These are phyloP conservation scores for Spisula subtruncata DNA, from an alignment of 2,888 invertebrate species.

Conservation along the genomic window DNA sequence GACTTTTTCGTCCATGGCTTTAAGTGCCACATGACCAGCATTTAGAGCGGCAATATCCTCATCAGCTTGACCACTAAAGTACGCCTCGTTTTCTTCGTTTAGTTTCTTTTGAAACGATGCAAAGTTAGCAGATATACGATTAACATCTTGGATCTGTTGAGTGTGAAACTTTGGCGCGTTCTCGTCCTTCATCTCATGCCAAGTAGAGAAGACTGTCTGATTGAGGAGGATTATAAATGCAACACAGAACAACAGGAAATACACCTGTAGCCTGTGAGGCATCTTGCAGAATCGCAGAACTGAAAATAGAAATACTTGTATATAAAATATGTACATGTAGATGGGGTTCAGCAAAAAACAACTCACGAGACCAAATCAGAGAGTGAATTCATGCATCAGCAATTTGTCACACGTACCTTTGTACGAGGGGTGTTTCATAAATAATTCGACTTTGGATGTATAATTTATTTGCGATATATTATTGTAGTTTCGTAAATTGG, in stretches of 20 bases:
- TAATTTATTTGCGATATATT: too few relatives aligned
- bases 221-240: slow-evolving; percentile 22
- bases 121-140: slow-evolving; percentile 47
- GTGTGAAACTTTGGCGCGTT: not conserved
- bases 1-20: not conserved
- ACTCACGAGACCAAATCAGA: too few relatives aligned
- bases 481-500: too few relatives aligned
- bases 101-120: slow-evolving; percentile 31
- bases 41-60: not conserved
- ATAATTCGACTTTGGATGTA: too few relatives aligned
- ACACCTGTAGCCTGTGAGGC: slow-evolving; percentile 24
- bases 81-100: not conserved
- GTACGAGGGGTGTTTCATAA: too few relatives aligned
- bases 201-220: slow-evolving; percentile 11
- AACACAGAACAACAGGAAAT: not conserved
- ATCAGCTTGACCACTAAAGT: not conserved
- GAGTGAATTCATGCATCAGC: too few relatives aligned
- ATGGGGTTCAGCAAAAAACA: too few relatives aligned
- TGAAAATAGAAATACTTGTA: not conserved
- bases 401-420: too few relatives aligned
- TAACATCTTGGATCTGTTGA: slow-evolving; percentile 9
- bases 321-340: not conserved
- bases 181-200: not conserved
- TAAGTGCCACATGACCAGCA: not conserved
- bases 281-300: slow-evolving; percentile 14